These are phyloP conservation scores for Hystrix brachyura DNA, from an alignment of 2,113 vertebrate genomes.

Conservation along the genomic window DNA sequence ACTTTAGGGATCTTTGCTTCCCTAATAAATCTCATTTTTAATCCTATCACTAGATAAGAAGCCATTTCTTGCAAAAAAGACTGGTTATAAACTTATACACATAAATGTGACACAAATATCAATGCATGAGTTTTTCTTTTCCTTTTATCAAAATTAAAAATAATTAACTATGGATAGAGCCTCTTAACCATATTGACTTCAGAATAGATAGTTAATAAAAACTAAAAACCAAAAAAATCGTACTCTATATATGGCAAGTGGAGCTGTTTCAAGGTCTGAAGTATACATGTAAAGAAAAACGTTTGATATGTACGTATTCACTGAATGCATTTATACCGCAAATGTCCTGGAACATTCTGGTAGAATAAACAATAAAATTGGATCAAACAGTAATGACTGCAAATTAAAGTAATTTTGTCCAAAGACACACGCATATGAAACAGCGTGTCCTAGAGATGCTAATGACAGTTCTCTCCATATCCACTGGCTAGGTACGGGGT, in stretches of 20 bases:
- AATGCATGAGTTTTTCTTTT: not conserved
- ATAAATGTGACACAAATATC: constrained; percentile 20
- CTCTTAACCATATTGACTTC: not conserved
- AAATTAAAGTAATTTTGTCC: constrained; percentile 34
- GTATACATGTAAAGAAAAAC: constrained; percentile 11
- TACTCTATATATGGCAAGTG: not conserved
- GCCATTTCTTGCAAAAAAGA: constrained; percentile 38
- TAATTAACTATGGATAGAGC: not conserved
- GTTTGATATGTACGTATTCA: not conserved
- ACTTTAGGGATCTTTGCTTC: not conserved
- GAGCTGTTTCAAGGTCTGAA: not conserved
- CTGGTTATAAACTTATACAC: not conserved
- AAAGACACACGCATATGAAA: not conserved
- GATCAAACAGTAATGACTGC: constrained; percentile 27
- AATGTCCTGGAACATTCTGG: not conserved
- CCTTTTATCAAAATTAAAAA: constrained; percentile 52
- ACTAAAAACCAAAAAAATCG: not conserved
- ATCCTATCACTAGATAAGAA: constrained; percentile 16
- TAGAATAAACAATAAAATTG: not conserved
- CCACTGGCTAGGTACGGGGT: not conserved
- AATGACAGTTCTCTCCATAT: not conserved
- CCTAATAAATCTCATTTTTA: constrained; percentile 25
- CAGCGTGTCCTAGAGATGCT: not conserved
- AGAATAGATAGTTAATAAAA: not conserved
- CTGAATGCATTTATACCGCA: not conserved